Conservation (phyloP, 1,140 invertebrate genomes). For the Sminthurinus signatus region DNA sequence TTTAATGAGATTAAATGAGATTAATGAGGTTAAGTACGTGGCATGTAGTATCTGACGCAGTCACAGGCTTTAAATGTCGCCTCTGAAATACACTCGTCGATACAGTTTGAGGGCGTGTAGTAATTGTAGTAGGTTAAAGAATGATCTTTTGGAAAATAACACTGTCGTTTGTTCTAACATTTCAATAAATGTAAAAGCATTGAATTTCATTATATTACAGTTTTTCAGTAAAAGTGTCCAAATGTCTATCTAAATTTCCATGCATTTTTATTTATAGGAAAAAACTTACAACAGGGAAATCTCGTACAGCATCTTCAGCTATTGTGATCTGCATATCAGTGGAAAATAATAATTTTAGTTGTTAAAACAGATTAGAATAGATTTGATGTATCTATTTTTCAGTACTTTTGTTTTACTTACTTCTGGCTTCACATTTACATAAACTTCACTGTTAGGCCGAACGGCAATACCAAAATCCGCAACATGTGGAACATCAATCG, state of each 20-base stretch:
- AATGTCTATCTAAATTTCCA: no score
- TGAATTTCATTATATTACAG: no score
- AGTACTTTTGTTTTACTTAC: no score
- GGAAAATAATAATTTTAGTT: no score
- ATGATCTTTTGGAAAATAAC: constrained; percentile 33
- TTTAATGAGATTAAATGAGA: not conserved
- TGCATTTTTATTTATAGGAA: no score
- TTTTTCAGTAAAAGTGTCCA: no score
- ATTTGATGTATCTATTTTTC: no score
- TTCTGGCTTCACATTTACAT: constrained; percentile 28
- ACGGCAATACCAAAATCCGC: constrained; percentile 34
- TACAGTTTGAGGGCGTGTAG: constrained; percentile 34
- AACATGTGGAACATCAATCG: constrained; percentile 35
- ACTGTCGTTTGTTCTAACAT: constrained; percentile 27
- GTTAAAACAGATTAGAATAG: no score
- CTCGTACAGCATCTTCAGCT: constrained; percentile 25
- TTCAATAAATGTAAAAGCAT: not conserved
- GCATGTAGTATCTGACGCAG: constrained; percentile 38
- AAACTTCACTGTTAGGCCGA: constrained; percentile 31
- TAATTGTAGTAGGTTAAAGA: constrained; percentile 28
- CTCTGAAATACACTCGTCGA: constrained; percentile 37
- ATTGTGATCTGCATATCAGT: no score
- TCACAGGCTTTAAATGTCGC: constrained; percentile 19
- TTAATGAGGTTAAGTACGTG: constrained; percentile 23
- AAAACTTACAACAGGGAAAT: constrained; percentile 29